These are phyloP conservation scores for Fregata magnificens DNA, from an alignment of 2,113 vertebrate genomes.

Conservation along the genomic window DNA sequence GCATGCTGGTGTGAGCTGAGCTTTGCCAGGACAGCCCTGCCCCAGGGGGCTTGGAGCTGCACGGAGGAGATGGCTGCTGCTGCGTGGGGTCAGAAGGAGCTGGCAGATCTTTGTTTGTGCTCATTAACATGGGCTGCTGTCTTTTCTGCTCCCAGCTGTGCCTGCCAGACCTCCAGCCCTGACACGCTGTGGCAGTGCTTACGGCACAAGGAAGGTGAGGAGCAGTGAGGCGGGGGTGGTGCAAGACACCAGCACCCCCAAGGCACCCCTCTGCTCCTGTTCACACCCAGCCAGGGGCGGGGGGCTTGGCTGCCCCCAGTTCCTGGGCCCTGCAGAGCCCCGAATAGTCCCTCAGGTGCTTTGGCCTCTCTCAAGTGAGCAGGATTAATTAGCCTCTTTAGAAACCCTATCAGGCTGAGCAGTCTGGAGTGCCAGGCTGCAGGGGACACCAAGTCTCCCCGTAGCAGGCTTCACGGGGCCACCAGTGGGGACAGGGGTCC, in stretches of 20 bases:
- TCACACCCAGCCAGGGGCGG: no score
- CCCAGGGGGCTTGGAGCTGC: accelerated
- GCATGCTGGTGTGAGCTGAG: accelerated
- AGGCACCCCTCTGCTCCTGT: not conserved
- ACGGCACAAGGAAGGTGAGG: accelerated
- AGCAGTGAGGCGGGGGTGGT: not conserved
- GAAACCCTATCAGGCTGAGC: not conserved
- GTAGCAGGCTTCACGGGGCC: accelerated
- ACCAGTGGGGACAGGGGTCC: accelerated
- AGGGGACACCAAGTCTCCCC: not conserved
- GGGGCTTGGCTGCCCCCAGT: accelerated
- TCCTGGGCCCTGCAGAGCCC: not conserved
- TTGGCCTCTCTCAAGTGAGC: not conserved
- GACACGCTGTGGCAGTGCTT: accelerated
- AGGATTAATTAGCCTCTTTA: not conserved
- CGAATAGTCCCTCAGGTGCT: accelerated
- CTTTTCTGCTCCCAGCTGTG: not conserved
- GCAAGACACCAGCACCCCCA: not conserved
- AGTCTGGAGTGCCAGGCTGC: not conserved
- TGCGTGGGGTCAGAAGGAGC: not conserved
- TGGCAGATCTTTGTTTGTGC: accelerated
- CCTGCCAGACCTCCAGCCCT: not conserved
- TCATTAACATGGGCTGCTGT: no score
- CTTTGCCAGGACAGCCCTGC: not conserved
- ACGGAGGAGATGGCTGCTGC: not conserved